Conservation (phyloP, 2,888 invertebrate genomes). For the Acronicta leporina region DNA sequence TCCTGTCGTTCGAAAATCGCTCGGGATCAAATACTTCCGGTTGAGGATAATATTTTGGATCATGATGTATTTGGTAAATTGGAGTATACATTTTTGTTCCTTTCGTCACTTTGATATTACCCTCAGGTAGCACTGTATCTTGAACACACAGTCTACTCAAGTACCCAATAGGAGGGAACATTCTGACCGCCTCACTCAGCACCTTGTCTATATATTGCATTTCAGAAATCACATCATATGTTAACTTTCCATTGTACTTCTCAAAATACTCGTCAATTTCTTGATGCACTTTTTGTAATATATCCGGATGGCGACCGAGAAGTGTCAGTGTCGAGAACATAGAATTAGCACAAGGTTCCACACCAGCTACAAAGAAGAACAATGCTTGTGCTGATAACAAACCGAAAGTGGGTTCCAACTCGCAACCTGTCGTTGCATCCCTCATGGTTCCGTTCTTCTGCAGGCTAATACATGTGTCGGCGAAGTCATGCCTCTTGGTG, state of each 20-base stretch:
- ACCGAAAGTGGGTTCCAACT: constrained; percentile 69
- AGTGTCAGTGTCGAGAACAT: constrained; percentile 63
- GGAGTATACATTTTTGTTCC: constrained; percentile 71
- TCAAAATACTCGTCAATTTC: constrained; percentile 44
- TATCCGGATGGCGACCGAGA: constrained; percentile 67
- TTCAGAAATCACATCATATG: constrained; percentile 57
- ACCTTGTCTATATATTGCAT: constrained; percentile 74
- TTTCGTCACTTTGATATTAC: constrained; percentile 70
- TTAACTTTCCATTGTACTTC: constrained; percentile 28
- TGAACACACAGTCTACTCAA: constrained; percentile 65
- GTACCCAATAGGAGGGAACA: constrained; percentile 71
- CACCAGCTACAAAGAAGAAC: constrained; percentile 66
- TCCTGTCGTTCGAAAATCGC: constrained; percentile 66
- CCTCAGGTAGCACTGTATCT: constrained; percentile 70
- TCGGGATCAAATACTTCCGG: constrained; percentile 82
- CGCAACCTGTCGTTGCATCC: constrained; percentile 63
- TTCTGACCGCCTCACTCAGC: constrained; percentile 65
- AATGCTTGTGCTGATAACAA: constrained; percentile 52
- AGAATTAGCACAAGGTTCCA: constrained; percentile 65
- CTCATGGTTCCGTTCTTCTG: constrained; percentile 66
- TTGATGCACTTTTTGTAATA: constrained; percentile 57
- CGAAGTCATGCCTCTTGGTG: constrained; percentile 70
- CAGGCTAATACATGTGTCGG: constrained; percentile 67
- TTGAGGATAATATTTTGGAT: constrained; percentile 75
- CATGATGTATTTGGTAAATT: constrained; percentile 74